Evolutionary conservation across 2,888 invertebrate species (phyloP), one percentile per base, ranked within the genome.

Genomic region (Caenorhabditis angaria): DNA sequence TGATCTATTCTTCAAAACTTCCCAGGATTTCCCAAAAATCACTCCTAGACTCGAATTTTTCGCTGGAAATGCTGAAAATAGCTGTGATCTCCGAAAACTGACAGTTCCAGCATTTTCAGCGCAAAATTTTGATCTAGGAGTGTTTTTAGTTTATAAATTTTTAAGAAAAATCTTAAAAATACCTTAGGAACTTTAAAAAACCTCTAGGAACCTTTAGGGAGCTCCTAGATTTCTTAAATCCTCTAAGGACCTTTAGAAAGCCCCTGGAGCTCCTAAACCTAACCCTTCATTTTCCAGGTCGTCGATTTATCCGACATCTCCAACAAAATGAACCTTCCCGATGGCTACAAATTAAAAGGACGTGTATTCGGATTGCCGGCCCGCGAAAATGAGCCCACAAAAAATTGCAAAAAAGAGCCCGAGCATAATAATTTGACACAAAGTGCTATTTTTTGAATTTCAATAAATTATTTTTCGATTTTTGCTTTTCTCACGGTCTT

Each of bases 271-370:
- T n/a, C n/a, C n/a, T n/a, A n/a, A n/a, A n/a, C n/a, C n/a, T n/a
- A n/a, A n/a, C n/a, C n/a, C n/a, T n/a, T n/a, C n/a, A n/a, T n/a
- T n/a, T n/a, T n/a, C n/a, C n/a, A 85, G 66, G 80, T 83, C 32
- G 84, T 88, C 8, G 84, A 87, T 61, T 70, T 82, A 18, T 78
- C 76, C 20, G 78, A 75, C 54, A 82, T 88, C 24, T 85, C 86
- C 59, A 69, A 82, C 5, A 87, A 85, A 61, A 85, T 88, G 76
- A 71, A 82, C 20, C 76, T 87, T 57, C 88, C 88, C 3, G 88
- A 88, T 77, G 88, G 78, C 12, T 79, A 79, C 64, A 79, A 79
- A 56, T 53, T 79, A 55, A 70, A 76, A 22, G 78, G 78, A 12
- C 69, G 78, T 24, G 76, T 78, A 5, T 78, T 68, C 55, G 78